Evolutionary conservation across 2,797 vertebrate genomes (phyloP).

Genomic region (Rhodeus uyekii): DNA sequence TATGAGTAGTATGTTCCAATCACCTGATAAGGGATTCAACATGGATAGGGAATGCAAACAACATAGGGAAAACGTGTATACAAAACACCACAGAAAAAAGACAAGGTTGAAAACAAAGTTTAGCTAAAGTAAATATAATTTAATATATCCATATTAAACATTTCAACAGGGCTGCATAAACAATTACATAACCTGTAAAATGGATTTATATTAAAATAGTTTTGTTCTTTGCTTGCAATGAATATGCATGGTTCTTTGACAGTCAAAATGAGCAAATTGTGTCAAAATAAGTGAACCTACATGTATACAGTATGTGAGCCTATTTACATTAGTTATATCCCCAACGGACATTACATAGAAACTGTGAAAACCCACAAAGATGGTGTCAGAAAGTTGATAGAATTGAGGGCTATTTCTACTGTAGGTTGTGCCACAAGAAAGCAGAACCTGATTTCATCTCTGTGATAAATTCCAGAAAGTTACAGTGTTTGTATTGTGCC

Average conservation of each 20-base stretch:
- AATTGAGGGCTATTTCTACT: conserved; percentile 45
- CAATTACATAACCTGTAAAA: too few relatives aligned
- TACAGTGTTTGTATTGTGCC: conserved; percentile 15
- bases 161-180: too few relatives aligned
- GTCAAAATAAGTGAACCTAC: background rate
- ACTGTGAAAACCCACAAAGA: conserved; percentile 39
- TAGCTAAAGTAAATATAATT: too few relatives aligned
- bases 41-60: too few relatives aligned
- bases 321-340: background rate
- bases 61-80: background rate
- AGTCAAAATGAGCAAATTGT: background rate
- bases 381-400: conserved; percentile 42
- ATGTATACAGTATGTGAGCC: background rate
- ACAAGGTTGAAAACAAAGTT: too few relatives aligned
- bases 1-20: background rate
- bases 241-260: background rate
- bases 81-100: too few relatives aligned
- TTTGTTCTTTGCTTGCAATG: conserved; percentile 27
- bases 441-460: conserved; percentile 46
- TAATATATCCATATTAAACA: too few relatives aligned
- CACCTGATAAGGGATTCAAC: background rate
- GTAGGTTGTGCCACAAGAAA: conserved; percentile 41
- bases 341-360: background rate
- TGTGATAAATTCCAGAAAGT: conserved; percentile 48
- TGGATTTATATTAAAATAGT: too few relatives aligned